Evolutionary conservation across 1,140 invertebrate genomes (phyloP), one percentile per base, ranked within the genome.

Genomic region (Oscheius sp.): DNA sequence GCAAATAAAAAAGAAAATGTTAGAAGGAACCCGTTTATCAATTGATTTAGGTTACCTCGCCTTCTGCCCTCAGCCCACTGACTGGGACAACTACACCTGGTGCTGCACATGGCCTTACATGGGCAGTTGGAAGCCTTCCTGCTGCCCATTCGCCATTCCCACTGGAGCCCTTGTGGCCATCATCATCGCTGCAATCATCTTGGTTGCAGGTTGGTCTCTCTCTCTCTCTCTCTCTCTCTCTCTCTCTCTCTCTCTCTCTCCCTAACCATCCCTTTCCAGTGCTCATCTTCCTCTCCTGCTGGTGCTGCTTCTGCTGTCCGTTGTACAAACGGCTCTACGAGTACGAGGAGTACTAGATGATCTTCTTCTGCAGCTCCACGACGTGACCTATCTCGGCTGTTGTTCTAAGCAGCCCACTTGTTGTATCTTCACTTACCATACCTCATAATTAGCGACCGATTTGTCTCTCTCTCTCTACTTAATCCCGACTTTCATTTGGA

Each of bases 31-130:
- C n/a, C n/a, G n/a, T n/a, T n/a, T n/a, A n/a, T n/a, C n/a, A n/a
- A n/a, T n/a, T n/a, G n/a, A n/a, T 81, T 66, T 36, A 81, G 80
- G 80, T 13, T 83, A 83, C 52, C 69, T 83, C n/a, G 83, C 83
- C 3, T 83, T 85, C 73, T 83, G 82, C 64, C 82, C 82, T 3
- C 82, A 83, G 61, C 82, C 82, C 28, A 83, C 82, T 23, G 82
- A 83, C 63, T 83, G 83, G 83, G 82, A 83, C 52, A 83, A 80
- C 63, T 83, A 83, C 68, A 83, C 80, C 26, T 81, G 81, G 83
- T 83, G 82, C 63, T 83, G 82, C 46, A 83, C 83, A 29, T 83
- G 80, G 76, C 82, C 82, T 10, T 83, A 83, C 55, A 78, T 83
- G 75, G 77, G 74, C 32, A 73, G 71, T 62, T 80, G 79, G 79